Base-by-base conservation (phyloP, 2,888 invertebrate genomes). In the Apamea anceps region DNA sequence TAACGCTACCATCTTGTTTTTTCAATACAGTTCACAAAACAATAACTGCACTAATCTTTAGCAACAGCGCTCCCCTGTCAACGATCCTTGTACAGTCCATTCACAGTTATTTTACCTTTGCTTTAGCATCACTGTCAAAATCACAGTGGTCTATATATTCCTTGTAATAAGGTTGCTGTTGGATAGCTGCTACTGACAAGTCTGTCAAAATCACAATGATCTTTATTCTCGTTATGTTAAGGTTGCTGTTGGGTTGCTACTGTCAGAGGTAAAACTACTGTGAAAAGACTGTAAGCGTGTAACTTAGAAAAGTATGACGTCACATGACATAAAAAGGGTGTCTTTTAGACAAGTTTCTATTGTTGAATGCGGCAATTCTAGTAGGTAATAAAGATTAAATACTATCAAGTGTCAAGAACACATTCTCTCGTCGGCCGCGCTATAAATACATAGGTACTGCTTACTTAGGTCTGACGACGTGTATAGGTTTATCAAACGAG, bases 401-500 rank as follows among this genome's bases (percentile, higher is more conserved):
- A 37, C 37, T 37, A 37, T 37, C 37, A 37, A 37, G 37, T 37
- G 5, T 51, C 18, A 51, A 13, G 15, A 51, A 51, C 15, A 0
- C 15, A 18, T 51, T 5, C 51, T 51, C 51, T 15, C 51, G 15
- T 15, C 51, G 51, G 51, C 51, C 15, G 15, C 5, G 18, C 6
- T 18, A 3, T 51, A 48, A 73, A 65, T 18, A 28, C 13, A 65
- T 12, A 45, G 6, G 6, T 70, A 75, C 25, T 28, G 87, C 90
- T 89, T 91, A 96, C 96, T 93, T 96, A 37, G 93, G 89, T 79
- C 96, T 91, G 63, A 87, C 77, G 5, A 93, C 86, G 76, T 90
- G 82, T 0, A 88, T 77, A 37, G 96, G 96, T 75, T 93, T 95
- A 60, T 96, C 96, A 80, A 97, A 96, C 5, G 95, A 94, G 0